Base-by-base conservation (phyloP, 2,113 vertebrate species). In the Aepyceros melampus region DNA sequence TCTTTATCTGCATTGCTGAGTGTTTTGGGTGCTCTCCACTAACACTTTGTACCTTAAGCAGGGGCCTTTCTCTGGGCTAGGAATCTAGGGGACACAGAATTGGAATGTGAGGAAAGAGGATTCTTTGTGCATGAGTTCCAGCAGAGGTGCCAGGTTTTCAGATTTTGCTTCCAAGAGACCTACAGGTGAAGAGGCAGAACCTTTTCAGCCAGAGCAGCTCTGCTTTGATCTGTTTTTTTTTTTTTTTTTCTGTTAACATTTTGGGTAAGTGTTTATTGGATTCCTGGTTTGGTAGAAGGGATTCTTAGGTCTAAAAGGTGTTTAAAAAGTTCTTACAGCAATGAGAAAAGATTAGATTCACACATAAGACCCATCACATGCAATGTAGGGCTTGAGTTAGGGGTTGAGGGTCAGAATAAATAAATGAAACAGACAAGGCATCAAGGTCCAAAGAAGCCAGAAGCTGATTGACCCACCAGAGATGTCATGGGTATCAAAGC, bases 311-410 rank as follows among this genome's bases (percentile, higher is more conserved):
- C 89, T 78, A 84, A 74, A 84, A 67, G 56, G 31, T 27, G 23
- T 53, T 88, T 82, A 11, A 58, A 85, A 88, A 45, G 14, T n/a
- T 82, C 71, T 53, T 88, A 23, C 1, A 81, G 21, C 83, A 29
- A 76, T 33, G 31, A 81, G 40, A 47, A 86, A 89, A 87, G 16
- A 49, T 16, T 36, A 53, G n/a, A 31, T 64, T 64, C 23, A 74
- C 31, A 15, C 12, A 2, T 14, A 60, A 43, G 83, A 51, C 17
- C n/a, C 15, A 19, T 51, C 21, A 17, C 16, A 49, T 13, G 10
- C 21, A 45, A 43, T 0, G 0, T 6, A 19, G 45, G 10, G 17
- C n/a, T 56, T n/a, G 7, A 87, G 62, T 6, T 13, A 23, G 5
- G 3, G 11, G 7, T 0, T n/a, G 53, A 31, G 27, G 33, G 49